Evolutionary conservation across 2,888 invertebrate species (phyloP), one percentile per base, ranked within the genome.

Genomic region (Cheilosia impressa): DNA sequence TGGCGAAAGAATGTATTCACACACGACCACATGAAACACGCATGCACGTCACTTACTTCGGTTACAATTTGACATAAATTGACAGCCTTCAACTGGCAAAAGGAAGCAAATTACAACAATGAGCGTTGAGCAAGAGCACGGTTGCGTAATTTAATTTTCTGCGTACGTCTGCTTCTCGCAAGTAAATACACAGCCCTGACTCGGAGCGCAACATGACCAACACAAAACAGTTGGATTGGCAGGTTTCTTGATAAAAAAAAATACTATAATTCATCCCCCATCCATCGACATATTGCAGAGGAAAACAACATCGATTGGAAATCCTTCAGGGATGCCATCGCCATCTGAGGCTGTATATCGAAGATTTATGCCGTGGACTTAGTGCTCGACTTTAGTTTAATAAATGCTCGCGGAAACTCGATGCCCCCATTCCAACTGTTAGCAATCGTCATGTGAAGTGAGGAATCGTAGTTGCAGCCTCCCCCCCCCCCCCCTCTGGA

Each of bases 11-110:
- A 52, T 68, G 62, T 81, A 69, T 73, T 50, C 68, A 71, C 69
- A 71, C 75, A 75, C 84, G 73, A 76, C 69, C 81, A 43, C 63
- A 76, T 62, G 73, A 80, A 73, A 72, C 38, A 53, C 78, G 63
- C 83, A 79, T 68, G 75, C 75, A 75, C 58, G 58, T 65, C 65
- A 71, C 58, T 55, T 55, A 45, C 73, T 78, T 73, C 10, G 83
- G 78, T 78, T 78, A 78, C 78, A 78, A 78, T 75, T 73, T 80
- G 84, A 80, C 84, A 75, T 80, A 84, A 84, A 84, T 84, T 84
- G 84, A 84, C 84, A 84, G 75, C 84, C 58, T 75, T 84, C 75
- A 79, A 71, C 69, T 62, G 58, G 50, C 24, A 15, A 84, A 84
- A 75, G 50, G 60, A 75, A 71, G 65, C 73, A 79, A 79, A 75